These are phyloP conservation scores for Lomographa bimaculata DNA, from an alignment of 2,888 invertebrate species.

Conservation along the genomic window DNA sequence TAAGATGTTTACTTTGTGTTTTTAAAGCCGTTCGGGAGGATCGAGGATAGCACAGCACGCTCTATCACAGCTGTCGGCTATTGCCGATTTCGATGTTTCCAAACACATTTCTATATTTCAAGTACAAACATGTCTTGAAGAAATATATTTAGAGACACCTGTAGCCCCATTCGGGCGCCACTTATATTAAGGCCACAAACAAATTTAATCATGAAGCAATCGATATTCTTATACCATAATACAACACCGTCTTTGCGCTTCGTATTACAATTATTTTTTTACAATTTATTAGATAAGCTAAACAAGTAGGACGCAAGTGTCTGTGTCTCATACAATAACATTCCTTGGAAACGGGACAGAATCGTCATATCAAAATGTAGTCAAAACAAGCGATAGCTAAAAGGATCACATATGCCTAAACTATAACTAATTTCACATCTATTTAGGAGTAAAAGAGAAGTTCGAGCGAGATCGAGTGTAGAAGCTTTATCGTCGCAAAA, in stretches of 20 bases:
- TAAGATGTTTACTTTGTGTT: conserved; percentile 45
- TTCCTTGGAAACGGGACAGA: conserved; percentile 21
- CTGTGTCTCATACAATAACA: conserved; percentile 47
- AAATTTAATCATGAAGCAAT: conserved; percentile 72
- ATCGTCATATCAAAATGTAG: conserved; percentile 13
- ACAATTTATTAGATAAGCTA: conserved; percentile 43
- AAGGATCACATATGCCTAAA: conserved; percentile 34
- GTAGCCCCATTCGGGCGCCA: conserved; percentile 68
- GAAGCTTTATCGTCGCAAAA: conserved; percentile 61
- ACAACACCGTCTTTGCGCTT: conserved; percentile 63
- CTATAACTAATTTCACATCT: conserved; percentile 56
- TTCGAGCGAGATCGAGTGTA: conserved; percentile 69
- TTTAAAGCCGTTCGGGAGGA: conserved; percentile 52
- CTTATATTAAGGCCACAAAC: conserved; percentile 80
- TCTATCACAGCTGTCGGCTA: conserved; percentile 77
- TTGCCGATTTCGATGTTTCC: conserved; percentile 52
- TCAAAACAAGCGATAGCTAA: conserved; percentile 32
- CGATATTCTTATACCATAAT: conserved; percentile 48
- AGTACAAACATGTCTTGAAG: conserved; percentile 14
- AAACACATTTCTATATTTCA: conserved; percentile 34
- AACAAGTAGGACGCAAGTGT: conserved; percentile 65
- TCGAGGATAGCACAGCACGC: conserved; percentile 74
- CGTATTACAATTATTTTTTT: conserved; percentile 44
- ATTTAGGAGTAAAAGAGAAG: conserved; percentile 58
- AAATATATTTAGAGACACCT: conserved; percentile 47